Evolutionary conservation across 35 echinoderm and acorn worm genomes (phyloP).

Genomic region (Patiria miniata): DNA sequence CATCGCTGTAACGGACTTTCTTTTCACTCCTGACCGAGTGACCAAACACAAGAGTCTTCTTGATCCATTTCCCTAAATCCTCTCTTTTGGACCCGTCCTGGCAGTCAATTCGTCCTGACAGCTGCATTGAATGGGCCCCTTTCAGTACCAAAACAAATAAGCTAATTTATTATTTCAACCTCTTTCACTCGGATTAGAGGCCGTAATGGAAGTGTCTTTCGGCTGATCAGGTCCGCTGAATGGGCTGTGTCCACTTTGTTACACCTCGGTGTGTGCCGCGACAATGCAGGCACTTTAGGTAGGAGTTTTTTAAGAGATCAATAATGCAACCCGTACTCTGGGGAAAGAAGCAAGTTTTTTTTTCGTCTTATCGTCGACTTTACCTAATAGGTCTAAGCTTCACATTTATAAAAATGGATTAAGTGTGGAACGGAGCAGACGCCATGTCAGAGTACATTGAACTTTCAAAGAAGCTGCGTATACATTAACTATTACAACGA

Average conservation of each 20-base stretch:
- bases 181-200: background rate
- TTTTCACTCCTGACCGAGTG: no score
- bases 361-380: no score
- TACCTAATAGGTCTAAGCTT: no score
- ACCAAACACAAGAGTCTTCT: no score
- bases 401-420: no score
- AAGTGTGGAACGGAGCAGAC: no score
- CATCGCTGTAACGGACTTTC: no score
- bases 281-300: background rate
- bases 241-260: background rate
- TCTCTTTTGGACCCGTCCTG: background rate
- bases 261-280: background rate
- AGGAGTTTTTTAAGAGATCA: background rate
- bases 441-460: no score
- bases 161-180: slow-evolving; percentile 29
- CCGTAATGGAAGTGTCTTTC: background rate
- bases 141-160: slow-evolving; percentile 18
- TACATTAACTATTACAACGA: no score
- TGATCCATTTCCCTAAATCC: background rate
- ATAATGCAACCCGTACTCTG: background rate
- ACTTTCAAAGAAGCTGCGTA: no score
- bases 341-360: background rate
- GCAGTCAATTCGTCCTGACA: slow-evolving; percentile 19
- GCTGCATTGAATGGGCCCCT: background rate
- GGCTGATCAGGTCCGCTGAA: background rate